Conservation (phyloP, 2,888 invertebrate genomes). For the Auanema sp. region DNA sequence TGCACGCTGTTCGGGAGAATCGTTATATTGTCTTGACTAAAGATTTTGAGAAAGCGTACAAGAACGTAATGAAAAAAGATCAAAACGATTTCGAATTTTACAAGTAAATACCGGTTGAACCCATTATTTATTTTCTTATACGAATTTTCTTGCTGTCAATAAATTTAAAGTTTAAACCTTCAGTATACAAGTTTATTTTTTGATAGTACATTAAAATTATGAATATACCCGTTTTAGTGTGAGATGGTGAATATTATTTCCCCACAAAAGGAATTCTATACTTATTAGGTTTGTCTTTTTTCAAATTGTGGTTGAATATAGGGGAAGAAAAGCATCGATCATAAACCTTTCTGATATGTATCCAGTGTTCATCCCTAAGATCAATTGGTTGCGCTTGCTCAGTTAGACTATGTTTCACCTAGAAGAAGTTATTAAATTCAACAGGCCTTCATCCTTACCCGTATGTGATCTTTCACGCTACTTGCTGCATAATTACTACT, state of each 20-base stretch:
- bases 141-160: not conserved
- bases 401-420: slow-evolving; percentile 4
- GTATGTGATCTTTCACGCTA: slow-evolving; percentile 15
- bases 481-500: slow-evolving; percentile 12
- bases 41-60: slow-evolving; percentile 99
- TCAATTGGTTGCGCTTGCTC: slow-evolving; percentile 5
- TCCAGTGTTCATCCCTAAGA: slow-evolving; percentile 6
- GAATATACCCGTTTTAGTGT: too few relatives aligned
- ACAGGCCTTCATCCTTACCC: too few relatives aligned
- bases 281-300: too few relatives aligned
- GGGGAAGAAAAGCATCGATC: slow-evolving; percentile 4
- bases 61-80: slow-evolving; percentile 98
- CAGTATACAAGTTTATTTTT: too few relatives aligned
- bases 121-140: not conserved
- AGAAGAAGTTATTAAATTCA: not conserved
- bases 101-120: slow-evolving; percentile 73
- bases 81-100: slow-evolving; percentile 99
- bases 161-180: too few relatives aligned
- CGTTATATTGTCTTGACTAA: slow-evolving; percentile 97
- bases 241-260: too few relatives aligned
- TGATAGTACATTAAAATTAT: too few relatives aligned
- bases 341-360: not conserved
- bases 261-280: too few relatives aligned
- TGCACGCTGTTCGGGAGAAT: slow-evolving; percentile 99
- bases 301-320: too few relatives aligned